Evolutionary conservation across 1,140 invertebrate genomes (phyloP).

Genomic region (Nasonia giraulti): DNA sequence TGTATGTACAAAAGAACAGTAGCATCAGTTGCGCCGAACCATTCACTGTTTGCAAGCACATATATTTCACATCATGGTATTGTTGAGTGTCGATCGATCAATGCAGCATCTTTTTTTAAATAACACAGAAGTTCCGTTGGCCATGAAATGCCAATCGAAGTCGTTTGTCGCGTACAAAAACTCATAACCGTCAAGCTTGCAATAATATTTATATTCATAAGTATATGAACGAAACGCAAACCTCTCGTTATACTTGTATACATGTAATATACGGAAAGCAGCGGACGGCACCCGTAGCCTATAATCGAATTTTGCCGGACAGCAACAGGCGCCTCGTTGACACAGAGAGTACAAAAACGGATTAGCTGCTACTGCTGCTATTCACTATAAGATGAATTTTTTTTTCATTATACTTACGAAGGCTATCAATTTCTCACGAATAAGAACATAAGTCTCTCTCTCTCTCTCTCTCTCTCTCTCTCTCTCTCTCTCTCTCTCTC

Average conservation of each 20-base stretch:
- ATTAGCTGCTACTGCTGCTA: slow-evolving; percentile 34
- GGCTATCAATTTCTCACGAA: slow-evolving; percentile 6
- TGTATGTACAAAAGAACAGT: slow-evolving; percentile 64
- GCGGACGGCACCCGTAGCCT: not conserved
- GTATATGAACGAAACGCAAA: slow-evolving; percentile 19
- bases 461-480: not conserved
- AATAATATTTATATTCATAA: slow-evolving; percentile 5
- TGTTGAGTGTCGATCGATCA: slow-evolving; percentile 11
- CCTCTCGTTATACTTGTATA: not conserved
- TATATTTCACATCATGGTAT: slow-evolving; percentile 32
- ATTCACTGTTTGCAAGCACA: slow-evolving; percentile 54
- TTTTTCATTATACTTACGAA: slow-evolving; percentile 18
- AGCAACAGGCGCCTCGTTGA: not conserved
- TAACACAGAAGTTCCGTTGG: not conserved
- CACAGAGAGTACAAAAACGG: slow-evolving; percentile 51
- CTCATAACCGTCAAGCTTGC: slow-evolving; percentile 5
- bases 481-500: not conserved
- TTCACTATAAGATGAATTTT: slow-evolving; percentile 34
- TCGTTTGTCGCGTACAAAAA: slow-evolving; percentile 26
- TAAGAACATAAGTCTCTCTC: slow-evolving; percentile 10
- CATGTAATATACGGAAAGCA: slow-evolving; percentile 1
- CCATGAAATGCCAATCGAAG: slow-evolving; percentile 8
- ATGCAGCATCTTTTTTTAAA: not conserved
- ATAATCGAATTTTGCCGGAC: not conserved
- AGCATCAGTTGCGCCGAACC: slow-evolving; percentile 53